A percentile compares a stretch with the other conserved stretches of the same genome.
phyloP scores from a whole-genome alignment of 2,113 vertebrate genomes.

The Sclerurus mexicanus region DNA sequence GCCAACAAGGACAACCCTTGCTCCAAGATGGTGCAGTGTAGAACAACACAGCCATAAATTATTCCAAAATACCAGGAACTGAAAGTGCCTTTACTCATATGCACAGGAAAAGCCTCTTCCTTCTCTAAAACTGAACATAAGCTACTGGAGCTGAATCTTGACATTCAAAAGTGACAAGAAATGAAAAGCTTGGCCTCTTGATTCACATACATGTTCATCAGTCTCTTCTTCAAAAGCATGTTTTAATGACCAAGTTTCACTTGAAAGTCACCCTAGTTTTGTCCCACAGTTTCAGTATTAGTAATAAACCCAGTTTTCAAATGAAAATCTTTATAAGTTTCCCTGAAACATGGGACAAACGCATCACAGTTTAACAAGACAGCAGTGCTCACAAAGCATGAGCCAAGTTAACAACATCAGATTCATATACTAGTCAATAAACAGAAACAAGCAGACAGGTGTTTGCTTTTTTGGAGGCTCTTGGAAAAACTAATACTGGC shows the following conservation, averaged over 20 bases:
- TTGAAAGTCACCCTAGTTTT: conserved; percentile 25
- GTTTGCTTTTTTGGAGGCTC: neutral
- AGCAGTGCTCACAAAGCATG: conserved; percentile 20
- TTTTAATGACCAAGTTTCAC: neutral
- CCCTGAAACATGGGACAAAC: conserved; percentile 3
- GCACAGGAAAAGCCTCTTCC: neutral
- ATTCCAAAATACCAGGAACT: neutral
- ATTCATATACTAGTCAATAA: conserved; percentile 14
- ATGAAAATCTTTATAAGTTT: conserved; percentile 41
- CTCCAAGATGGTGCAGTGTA: neutral
- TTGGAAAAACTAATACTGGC: neutral
- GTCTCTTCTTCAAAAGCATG: neutral
- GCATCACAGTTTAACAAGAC: neutral
- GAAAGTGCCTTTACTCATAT: neutral
- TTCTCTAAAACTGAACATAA: neutral
- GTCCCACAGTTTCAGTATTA: neutral
- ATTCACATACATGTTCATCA: neutral
- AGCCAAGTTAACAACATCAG: conserved; percentile 20
- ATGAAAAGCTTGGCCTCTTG: neutral
- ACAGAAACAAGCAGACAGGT: neutral
- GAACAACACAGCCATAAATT: neutral
- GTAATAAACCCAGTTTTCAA: neutral
- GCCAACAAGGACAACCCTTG: neutral
- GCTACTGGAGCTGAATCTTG: neutral
- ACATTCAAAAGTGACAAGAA: neutral